phyloP scores from a whole-genome alignment of 2,797 vertebrate species.

The Tokudaia muenninki region DNA sequence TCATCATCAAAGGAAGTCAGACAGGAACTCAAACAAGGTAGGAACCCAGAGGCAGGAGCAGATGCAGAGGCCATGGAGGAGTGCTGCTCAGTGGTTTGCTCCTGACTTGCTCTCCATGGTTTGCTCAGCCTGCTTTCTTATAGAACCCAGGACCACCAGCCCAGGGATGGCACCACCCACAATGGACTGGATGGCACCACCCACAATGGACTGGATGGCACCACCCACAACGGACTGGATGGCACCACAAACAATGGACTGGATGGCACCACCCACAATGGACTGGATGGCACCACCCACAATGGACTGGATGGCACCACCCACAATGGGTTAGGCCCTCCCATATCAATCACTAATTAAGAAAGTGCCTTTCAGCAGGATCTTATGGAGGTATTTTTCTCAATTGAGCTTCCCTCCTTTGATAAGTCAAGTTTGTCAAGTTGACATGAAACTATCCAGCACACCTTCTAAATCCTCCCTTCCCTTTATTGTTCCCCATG shows the following conservation, averaged over 20 bases:
- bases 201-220: not conserved
- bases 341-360: not conserved
- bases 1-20: not conserved
- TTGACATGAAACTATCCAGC: not conserved
- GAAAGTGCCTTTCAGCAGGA: not conserved
- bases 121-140: not conserved
- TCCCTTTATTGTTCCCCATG: not conserved
- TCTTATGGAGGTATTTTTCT: not conserved
- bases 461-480: not conserved
- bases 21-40: not conserved
- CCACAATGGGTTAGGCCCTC: not conserved
- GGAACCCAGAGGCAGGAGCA: not conserved
- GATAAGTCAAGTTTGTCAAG: not conserved
- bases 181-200: not conserved
- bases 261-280: not conserved
- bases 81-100: not conserved
- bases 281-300: no score
- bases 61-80: not conserved
- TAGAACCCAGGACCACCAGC: not conserved
- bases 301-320: not conserved
- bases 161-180: not conserved
- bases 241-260: not conserved
- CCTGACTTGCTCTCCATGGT: not conserved
- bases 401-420: not conserved
- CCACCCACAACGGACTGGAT: not conserved